These are phyloP conservation scores for Oncorhynchus gorbuscha DNA, from an alignment of 2,113 vertebrate genomes.

Conservation along the genomic window DNA sequence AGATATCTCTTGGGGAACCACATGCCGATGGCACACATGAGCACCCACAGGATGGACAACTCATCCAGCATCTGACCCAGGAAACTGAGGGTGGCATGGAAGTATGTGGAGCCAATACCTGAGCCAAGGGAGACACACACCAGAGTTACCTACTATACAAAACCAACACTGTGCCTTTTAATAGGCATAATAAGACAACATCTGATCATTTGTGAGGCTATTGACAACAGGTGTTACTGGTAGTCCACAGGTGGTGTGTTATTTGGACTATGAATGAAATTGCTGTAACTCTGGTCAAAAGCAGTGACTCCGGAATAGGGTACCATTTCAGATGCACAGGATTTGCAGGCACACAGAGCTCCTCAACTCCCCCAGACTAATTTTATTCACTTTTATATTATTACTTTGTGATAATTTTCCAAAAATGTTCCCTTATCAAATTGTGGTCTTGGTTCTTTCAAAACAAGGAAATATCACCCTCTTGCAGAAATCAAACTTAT, in stretches of 20 bases:
- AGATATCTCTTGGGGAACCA: slow-evolving; percentile 97
- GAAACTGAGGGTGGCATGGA: slow-evolving; percentile 97
- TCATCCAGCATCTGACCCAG: slow-evolving; percentile 98
- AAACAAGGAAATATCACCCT: neutral
- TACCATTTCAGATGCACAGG: no score
- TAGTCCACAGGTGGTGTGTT: neutral
- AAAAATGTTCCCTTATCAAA: no score
- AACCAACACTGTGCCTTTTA: no score
- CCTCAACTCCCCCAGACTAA: no score
- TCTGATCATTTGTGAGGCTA: no score
- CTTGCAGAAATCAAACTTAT: neutral
- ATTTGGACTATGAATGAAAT: neutral
- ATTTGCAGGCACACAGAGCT: no score
- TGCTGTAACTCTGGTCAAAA: no score
- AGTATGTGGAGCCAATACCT: slow-evolving; percentile 97
- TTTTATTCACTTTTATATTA: no score
- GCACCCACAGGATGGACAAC: slow-evolving; percentile 93
- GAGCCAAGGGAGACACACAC: slow-evolving; percentile 31
- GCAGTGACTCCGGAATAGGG: no score
- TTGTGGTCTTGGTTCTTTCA: neutral
- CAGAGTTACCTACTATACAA: neutral
- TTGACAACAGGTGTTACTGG: neutral
- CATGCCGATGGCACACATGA: slow-evolving; percentile 97
- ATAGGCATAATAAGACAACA: no score
- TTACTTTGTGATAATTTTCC: no score